A percentile compares a stretch with the other conserved stretches of the same genome.
Conservation (phyloP, 2,113 vertebrate genomes). For the Eurystomus gularis region DNA sequence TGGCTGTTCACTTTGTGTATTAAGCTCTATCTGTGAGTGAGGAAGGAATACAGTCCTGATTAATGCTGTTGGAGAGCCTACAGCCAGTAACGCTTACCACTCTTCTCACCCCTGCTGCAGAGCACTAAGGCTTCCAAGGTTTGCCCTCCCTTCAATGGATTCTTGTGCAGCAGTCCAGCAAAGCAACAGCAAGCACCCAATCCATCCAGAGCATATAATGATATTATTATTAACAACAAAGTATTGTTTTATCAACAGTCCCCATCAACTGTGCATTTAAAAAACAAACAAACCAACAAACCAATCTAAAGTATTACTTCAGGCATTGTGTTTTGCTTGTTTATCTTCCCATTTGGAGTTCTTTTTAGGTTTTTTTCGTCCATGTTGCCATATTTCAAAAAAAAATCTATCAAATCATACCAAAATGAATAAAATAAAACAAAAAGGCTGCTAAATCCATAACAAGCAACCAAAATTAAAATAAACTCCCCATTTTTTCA, state of each 20-base stretch:
- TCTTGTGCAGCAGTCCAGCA: neutral
- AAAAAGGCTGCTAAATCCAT: neutral
- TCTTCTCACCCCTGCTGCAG: neutral
- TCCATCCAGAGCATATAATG: neutral
- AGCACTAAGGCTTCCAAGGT: neutral
- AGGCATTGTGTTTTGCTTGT: neutral
- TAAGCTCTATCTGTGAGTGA: neutral
- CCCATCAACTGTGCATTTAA: neutral
- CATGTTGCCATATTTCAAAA: neutral
- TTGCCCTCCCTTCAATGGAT: neutral
- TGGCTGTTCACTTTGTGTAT: neutral
- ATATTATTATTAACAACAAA: neutral
- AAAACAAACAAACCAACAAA: neutral
- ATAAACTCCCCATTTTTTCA: neutral
- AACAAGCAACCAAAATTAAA: neutral
- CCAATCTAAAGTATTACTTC: neutral
- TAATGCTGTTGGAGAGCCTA: neutral
- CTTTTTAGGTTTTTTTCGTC: neutral
- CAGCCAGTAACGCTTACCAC: neutral
- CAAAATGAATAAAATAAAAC: neutral
- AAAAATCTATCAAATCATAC: neutral
- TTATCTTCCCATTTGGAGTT: neutral
- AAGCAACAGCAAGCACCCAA: neutral
- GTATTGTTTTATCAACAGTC: neutral
- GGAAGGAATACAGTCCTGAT: accelerated